A percentile compares a stretch with the other conserved stretches of the same genome.
phyloP scores from a whole-genome alignment of 2,113 vertebrate species.

The Cranoglanis bouderius region DNA sequence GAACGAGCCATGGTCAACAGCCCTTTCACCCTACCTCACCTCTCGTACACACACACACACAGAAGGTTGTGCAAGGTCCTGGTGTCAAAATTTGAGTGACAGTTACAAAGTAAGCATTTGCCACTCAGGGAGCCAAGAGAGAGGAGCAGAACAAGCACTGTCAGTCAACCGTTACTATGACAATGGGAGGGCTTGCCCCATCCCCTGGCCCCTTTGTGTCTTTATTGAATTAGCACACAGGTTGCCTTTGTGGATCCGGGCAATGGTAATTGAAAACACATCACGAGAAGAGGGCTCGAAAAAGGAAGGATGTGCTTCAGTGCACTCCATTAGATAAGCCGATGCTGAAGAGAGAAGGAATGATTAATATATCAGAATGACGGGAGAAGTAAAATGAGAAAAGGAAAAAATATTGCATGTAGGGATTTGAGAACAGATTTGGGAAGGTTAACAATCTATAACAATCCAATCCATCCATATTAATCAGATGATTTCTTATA shows the following conservation, averaged over 20 bases:
- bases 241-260: conserved; percentile 51
- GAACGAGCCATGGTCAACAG: conserved; percentile 29
- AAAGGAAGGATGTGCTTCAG: conserved; percentile 55
- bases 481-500: not conserved
- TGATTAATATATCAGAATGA: conserved; percentile 59
- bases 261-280: conserved; percentile 66
- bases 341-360: conserved; percentile 47
- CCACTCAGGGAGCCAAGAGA: conserved; percentile 49
- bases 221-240: conserved; percentile 69
- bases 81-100: conserved; percentile 70
- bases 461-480: not conserved
- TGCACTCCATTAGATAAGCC: conserved; percentile 55
- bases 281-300: conserved; percentile 49
- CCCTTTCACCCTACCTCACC: conserved; percentile 41
- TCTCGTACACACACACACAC: conserved; percentile 31
- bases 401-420: not conserved
- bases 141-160: conserved; percentile 57
- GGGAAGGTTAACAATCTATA: too few species aligned
- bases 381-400: conserved; percentile 55
- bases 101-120: conserved; percentile 66
- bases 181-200: conserved; percentile 56
- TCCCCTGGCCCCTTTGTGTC: conserved; percentile 60
- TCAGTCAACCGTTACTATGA: conserved; percentile 69
- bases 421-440: not conserved
- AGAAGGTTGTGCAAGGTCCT: conserved; percentile 36